phyloP scores from a whole-genome alignment of 2,113 vertebrate genomes.

The Engraulis encrasicolus region DNA sequence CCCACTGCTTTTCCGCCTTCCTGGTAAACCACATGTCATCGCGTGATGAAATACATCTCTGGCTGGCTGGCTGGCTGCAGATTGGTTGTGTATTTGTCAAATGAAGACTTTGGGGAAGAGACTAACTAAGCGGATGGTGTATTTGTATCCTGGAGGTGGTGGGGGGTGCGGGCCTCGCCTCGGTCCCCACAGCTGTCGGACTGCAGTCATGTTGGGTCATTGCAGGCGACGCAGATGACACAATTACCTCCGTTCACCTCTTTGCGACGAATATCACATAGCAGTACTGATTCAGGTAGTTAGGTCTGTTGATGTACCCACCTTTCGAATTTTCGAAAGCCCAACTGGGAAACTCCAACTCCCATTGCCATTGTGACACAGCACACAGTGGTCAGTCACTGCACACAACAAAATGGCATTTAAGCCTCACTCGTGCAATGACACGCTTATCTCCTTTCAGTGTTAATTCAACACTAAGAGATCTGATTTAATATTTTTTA shows the following conservation, averaged over 20 bases:
- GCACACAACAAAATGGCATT: too few species aligned
- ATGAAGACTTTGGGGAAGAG: neutral
- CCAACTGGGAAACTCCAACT: too few species aligned
- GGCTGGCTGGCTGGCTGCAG: neutral
- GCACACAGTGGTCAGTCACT: too few species aligned
- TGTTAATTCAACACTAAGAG: too few species aligned
- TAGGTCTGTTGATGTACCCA: too few species aligned
- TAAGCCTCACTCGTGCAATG: too few species aligned
- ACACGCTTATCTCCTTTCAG: too few species aligned
- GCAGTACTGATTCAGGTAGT: neutral
- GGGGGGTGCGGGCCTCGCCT: too few species aligned
- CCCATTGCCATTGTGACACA: too few species aligned
- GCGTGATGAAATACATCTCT: neutral
- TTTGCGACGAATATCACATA: neutral
- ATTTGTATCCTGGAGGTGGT: neutral
- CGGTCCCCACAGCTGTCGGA: neutral
- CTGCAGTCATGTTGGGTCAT: neutral
- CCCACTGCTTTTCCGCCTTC: neutral
- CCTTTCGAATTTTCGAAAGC: too few species aligned
- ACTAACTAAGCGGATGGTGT: neutral
- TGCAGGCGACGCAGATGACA: neutral
- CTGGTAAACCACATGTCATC: slow-evolving; percentile 3
- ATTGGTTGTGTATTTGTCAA: neutral
- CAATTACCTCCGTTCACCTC: neutral
- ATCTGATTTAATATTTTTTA: too few species aligned